Conservation (phyloP, 2,888 invertebrate species). For the Epicampocera succincta region DNA sequence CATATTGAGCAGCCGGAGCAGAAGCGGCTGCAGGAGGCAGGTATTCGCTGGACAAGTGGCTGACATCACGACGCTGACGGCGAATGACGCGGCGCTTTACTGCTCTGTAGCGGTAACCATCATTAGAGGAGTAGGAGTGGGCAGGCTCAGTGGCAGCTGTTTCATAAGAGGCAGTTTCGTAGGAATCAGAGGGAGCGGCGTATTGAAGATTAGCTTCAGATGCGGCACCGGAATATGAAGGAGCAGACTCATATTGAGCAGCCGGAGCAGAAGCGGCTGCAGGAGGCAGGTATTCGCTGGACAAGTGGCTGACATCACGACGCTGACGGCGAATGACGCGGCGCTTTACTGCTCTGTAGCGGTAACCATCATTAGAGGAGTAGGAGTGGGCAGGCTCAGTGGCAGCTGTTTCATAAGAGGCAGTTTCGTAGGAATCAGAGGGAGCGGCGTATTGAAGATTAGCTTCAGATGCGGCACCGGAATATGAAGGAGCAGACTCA, state of each 20-base stretch:
- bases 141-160: constrained; percentile 72
- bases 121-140: constrained; percentile 75
- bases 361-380: constrained; percentile 38
- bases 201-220: constrained; percentile 61
- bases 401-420: constrained; percentile 28
- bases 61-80: constrained; percentile 73
- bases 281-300: too few species aligned
- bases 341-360: constrained; percentile 31
- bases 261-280: constrained; percentile 17
- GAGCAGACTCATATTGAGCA: constrained; percentile 9
- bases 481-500: constrained; percentile 47
- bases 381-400: constrained; percentile 29
- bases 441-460: too few species aligned
- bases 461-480: constrained; percentile 59
- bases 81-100: constrained; percentile 72
- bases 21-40: constrained; percentile 10
- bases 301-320: constrained; percentile 25
- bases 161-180: constrained; percentile 63
- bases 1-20: constrained; percentile 1
- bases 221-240: constrained; percentile 9
- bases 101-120: constrained; percentile 79
- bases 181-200: constrained; percentile 65
- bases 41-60: constrained; percentile 21
- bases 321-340: too few species aligned
- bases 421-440: constrained; percentile 58